Evolutionary conservation across 2,113 vertebrate species (phyloP).

Genomic region (Lathamus discolor): DNA sequence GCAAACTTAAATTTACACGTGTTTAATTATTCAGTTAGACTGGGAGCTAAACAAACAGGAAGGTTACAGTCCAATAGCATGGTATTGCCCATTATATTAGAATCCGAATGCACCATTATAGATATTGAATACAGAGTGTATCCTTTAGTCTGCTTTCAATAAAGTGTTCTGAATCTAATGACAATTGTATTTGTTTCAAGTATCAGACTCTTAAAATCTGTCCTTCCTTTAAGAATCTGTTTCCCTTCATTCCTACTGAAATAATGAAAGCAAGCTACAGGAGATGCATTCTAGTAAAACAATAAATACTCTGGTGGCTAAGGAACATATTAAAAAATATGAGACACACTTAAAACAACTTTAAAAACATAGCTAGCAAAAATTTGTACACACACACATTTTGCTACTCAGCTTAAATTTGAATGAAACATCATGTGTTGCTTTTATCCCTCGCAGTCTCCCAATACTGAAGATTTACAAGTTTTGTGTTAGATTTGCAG

Average conservation of each 20-base stretch:
- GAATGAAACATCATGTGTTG: not conserved
- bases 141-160: not conserved
- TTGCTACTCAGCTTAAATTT: slow-evolving; percentile 10
- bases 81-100: not conserved
- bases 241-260: not conserved
- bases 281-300: not conserved
- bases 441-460: not conserved
- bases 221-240: not conserved
- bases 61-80: not conserved
- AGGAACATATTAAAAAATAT: not conserved
- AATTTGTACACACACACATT: not conserved
- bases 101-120: not conserved
- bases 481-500: not conserved
- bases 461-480: slow-evolving; percentile 1
- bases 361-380: not conserved
- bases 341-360: not conserved
- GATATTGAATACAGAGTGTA: not conserved
- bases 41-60: not conserved
- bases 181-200: not conserved
- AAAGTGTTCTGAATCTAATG: not conserved
- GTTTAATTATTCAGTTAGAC: not conserved
- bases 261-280: not conserved
- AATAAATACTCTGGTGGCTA: slow-evolving; percentile 1
- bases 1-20: not conserved
- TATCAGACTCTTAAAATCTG: not conserved